Conservation (phyloP, 2,797 vertebrate species). For the Garrulus glandarius region DNA sequence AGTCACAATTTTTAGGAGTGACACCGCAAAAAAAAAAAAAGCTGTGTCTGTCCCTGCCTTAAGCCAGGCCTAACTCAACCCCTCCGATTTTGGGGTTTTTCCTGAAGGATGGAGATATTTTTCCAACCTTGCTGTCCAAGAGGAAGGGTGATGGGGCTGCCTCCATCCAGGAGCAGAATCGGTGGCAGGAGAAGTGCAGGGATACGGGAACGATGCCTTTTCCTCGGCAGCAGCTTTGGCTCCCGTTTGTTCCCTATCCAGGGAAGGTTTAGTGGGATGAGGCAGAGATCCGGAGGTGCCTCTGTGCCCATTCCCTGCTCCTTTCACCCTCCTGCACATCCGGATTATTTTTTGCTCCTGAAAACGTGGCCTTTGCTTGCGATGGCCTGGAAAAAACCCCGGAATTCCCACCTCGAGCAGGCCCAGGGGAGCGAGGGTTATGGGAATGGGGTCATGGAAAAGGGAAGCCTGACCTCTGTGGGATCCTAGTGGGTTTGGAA, state of each 20-base stretch:
- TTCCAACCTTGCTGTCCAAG: neutral
- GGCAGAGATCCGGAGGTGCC: neutral
- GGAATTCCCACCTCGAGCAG: neutral
- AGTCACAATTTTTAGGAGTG: neutral
- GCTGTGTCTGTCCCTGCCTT: rapidly evolving
- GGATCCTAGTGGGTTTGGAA: neutral
- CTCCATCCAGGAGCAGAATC: neutral
- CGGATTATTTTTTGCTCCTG: neutral
- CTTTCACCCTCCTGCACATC: neutral
- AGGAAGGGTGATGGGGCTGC: neutral
- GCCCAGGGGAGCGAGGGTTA: neutral
- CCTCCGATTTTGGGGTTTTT: neutral
- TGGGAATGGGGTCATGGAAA: neutral
- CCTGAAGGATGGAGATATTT: neutral
- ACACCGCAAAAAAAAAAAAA: neutral
- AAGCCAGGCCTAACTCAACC: rapidly evolving
- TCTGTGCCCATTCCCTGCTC: neutral
- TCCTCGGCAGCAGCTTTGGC: neutral
- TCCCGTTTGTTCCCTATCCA: neutral
- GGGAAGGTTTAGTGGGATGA: neutral
- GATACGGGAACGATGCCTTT: rapidly evolving
- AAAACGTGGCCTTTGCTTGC: neutral
- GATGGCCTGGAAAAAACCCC: rapidly evolving
- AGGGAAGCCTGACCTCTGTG: neutral
- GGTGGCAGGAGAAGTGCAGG: neutral